Evolutionary conservation across 2,797 vertebrate species (phyloP), one percentile per base, ranked within the genome.

Genomic region (Bufotes viridis): DNA sequence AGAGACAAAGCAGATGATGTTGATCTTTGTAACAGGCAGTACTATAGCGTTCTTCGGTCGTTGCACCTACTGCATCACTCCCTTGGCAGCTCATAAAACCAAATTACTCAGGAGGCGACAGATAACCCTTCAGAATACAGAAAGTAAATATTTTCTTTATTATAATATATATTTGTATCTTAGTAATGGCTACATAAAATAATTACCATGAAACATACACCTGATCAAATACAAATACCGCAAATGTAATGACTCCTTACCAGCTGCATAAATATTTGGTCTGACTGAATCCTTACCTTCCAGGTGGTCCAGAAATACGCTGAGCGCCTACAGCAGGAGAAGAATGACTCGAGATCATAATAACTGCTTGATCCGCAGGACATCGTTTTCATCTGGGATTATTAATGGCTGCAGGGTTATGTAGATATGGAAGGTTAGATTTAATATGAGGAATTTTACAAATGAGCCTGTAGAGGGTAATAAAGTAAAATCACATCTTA

Each of bases 391-490:
- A 9, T 15, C 65, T 51, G 81, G 49, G 67, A 22, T 84, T 84
- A 74, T 74, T 84, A 74, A 49, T 74, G 29, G 22, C 20, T 26
- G 10, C 26, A 57, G 57, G 51, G 69, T 69, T 57, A 60, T 60
- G 49, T 57, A 5, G 8, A 70, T 82, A 53, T 55, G 51, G 67
- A 82, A 55, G 58, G n/a, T 84, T 70, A 24, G 18, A 83, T 70
- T 26, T 11, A 29, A 29, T 55, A 57, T 24, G 18, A 57, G 49
- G 22, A 78, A 55, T 26, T 55, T 74, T 42, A 8, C 34, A 42
- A 20, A 74, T 74, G 12, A 42, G 18, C 34, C 26, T 13, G 15
- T 70, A 70, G 34, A 70, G 67, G 67, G 2, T 70, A 70, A 70
- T 34, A 70, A 34, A 7, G 67, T 17, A 8, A 34, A 34, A 70